Evolutionary conservation across 2,888 invertebrate species (phyloP), one percentile per base, ranked within the genome.

Genomic region (Eupithecia pulchellata): DNA sequence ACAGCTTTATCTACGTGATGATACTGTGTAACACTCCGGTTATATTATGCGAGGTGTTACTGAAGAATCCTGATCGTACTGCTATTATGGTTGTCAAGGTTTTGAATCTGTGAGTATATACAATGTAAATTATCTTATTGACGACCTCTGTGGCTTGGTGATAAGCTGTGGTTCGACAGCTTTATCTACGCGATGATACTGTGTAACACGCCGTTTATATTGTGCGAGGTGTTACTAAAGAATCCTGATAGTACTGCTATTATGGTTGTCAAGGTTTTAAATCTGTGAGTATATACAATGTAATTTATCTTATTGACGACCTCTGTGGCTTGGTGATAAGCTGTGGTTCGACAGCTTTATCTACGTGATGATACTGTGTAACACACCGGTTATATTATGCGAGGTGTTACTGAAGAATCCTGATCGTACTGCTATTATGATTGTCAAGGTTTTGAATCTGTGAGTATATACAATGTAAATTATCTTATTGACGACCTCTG

Each of bases 21-120:
- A 93, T 93, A 61, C 78, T 93, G 14, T 88, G 87, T 72, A 93
- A 93, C 75, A 93, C 92, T 0, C 93, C 93, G 0, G 91, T 93
- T 0, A 92, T 93, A 72, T 74, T 93, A 25, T 88, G 87, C 71
- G 93, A 93, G 75, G 93, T 93, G 47, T 77, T 83, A 0, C 39
- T 92, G 52, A 83, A 80, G 30, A 47, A 79, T 0, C 91, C 92
- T 0, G 9, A 81, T 0, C 30, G 20, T 0, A 14, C 70, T 0
- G 78, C 82, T 0, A 86, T 83, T 42, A 71, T 81, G 5, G 75
- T 84, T 0, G 91, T 93, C n/a, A 93, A 91, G 70, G 63, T 76
- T 4, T 79, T 93, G 14, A 93, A 93, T 79, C 78, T 91, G 93
- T 93, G 11, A 92, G 93, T 90, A 71, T 4, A 9, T 25, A 8